A percentile compares a stretch with the other conserved stretches of the same genome.
Evolutionary conservation across 2,797 vertebrate genomes (phyloP).

Genomic region (Darevskia nairensis): DNA sequence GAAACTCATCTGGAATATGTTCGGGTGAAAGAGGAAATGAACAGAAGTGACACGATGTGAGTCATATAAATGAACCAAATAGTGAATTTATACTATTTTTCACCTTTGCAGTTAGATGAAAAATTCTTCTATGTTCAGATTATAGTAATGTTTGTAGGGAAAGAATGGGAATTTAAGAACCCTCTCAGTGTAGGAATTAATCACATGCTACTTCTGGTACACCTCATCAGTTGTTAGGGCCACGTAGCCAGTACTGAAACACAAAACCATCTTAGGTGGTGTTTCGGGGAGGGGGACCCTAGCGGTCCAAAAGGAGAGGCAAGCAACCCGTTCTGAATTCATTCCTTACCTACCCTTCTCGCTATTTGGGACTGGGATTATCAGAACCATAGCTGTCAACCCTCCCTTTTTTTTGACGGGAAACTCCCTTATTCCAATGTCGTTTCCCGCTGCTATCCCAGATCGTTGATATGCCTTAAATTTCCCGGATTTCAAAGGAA

Average conservation of each 20-base stretch:
- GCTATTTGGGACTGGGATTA: background rate
- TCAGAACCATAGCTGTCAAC: background rate
- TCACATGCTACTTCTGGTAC: too few species aligned
- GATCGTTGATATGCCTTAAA: too few species aligned
- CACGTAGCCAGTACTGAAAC: background rate
- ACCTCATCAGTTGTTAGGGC: background rate
- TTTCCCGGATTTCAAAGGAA: too few species aligned
- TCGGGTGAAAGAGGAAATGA: constrained; percentile 84
- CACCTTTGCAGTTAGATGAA: background rate
- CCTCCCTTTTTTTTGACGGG: too few species aligned
- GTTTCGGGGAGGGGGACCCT: background rate
- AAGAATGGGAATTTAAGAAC: too few species aligned
- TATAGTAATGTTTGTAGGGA: background rate
- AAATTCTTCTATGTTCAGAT: too few species aligned
- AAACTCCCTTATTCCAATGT: too few species aligned
- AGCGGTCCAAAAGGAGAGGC: background rate
- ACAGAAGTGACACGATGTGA: constrained; percentile 82
- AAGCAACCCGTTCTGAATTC: background rate
- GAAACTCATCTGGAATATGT: constrained; percentile 82
- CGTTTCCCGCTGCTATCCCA: too few species aligned
- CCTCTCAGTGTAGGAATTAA: background rate
- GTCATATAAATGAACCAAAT: constrained; percentile 57
- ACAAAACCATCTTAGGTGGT: background rate
- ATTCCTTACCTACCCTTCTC: background rate
- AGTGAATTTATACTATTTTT: background rate